Base-by-base conservation (phyloP, 2,797 vertebrate genomes). In the Acrossocheilus wenchowensis region DNA sequence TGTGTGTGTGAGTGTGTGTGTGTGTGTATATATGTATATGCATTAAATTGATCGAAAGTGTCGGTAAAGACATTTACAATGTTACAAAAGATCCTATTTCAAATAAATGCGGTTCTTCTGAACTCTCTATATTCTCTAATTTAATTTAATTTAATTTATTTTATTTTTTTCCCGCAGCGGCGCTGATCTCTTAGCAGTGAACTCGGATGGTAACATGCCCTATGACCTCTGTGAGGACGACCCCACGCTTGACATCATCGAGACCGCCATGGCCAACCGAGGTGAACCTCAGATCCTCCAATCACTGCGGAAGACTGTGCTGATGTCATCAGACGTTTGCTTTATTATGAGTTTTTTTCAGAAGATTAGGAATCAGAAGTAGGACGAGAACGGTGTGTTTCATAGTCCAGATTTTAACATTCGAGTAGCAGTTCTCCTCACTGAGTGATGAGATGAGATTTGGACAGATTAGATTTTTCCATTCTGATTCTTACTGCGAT, bases 171-270 rank as follows among this genome's bases (percentile, higher is more conserved):
- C 0, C 88, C 89, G 50, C 94, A 99, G 98, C 41, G 97, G 96
- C 52, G 98, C 98, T 11, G 97, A 99, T 92, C 91, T 99, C 87
- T 89, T 99, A 84, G 98, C 97, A 0, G 97, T 99, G 66, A 99
- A 99, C 92, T 98, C 98, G 0, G 98, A 99, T 68, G 98, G 98
- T 86, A 99, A 99, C 94, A 99, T 99, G 98, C 98, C 97, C 0
- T 99, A 99, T 14, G 98, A 99, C 92, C 97, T 99, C 89, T 99
- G 98, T 84, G 98, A 99, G 90, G 98, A 99, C 41, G 97, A 99
- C 90, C 96, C 97, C 14, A 99, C 98, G 14, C 96, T 99, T 91
- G 98, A 99, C 93, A 97, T 99, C 93, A 99, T 99, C 19, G 98
- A 99, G 94, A 98, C 95, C 0, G 98, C 98, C 83, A 99, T 99